Evolutionary conservation across 1,140 invertebrate species (phyloP), one percentile per base, ranked within the genome.

Genomic region (Drosophila funebris): DNA sequence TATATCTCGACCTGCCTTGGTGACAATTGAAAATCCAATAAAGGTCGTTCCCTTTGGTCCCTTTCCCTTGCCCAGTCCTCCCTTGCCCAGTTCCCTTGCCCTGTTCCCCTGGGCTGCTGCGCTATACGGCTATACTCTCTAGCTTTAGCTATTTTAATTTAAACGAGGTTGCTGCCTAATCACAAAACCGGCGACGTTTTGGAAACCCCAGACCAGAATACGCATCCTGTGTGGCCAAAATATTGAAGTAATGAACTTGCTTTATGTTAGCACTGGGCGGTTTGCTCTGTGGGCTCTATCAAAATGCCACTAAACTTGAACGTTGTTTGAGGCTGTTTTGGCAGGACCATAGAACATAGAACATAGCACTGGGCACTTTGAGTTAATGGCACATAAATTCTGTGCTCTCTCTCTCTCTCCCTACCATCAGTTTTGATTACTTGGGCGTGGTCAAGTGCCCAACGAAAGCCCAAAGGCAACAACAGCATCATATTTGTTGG

Each of bases 11-110:
- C 33, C 53, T 60, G 69, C 69, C 77, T 70, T 82, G 82, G 82
- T 87, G 82, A 87, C 82, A 87, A 87, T 87, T 87, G 83, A 87
- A 87, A 87, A 88, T 87, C 83, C 78, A 88, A 88, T 88, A 87
- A 85, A 88, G 83, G 82, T 77, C 61, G 39, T 31, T 61, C 39
- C 48, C n/a, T n/a, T n/a, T n/a, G n/a, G n/a, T n/a, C n/a, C 48
- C 22, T 24, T 33, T 52, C 29, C 48, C 48, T 2, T 52, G 16
- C 46, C n/a, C 16, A 24, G 8, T 4, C 20, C 13, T 62, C 36
- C 16, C 8, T 13, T 24, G n/a, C n/a, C n/a, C n/a, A n/a, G n/a
- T 27, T 33, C 5, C 11, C 29, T 37, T 44, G 6, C 1, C n/a
- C 24, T 2, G 14, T 13, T 8, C 27, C 41, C 61, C 16, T 39